Evolutionary conservation across 1,140 invertebrate species (phyloP), one percentile per base, ranked within the genome.

Genomic region (Charaxes varanes): DNA sequence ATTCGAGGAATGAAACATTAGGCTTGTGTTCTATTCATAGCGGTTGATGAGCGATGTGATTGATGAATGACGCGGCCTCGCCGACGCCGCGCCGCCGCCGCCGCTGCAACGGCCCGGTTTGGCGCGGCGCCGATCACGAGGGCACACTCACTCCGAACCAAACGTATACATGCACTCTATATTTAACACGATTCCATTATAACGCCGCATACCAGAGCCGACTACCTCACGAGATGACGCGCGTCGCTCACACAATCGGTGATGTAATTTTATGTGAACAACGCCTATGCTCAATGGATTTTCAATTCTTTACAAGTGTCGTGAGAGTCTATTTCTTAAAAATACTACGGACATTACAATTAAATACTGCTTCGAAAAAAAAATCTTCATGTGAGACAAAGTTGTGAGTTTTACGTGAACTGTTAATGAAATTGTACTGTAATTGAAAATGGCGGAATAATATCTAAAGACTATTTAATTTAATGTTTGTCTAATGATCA

Each of bases 21-120:
- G 62, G 64, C 55, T 53, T 44, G 46, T 49, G 57, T 67, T 60
- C 71, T 76, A 79, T 73, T 79, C 62, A 58, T 71, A 68, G 71
- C 56, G 31, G 33, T 63, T 74, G 77, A 77, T 76, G 76, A 68
- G 66, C 53, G 62, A 62, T 65, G 52, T 69, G 72, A 77, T 73
- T 61, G 73, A 77, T 74, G 59, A 53, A 68, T 81, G 77, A 81
- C 77, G 77, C 59, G 72, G 59, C 73, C 70, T 74, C 73, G 66
- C 58, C 57, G 59, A 47, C 62, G 58, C 31, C 49, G 51, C 33
- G 19, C 54, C n/a, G n/a, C 48, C 38, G 40, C 41, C 48, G 33
- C 35, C 57, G 54, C 41, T 59, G 51, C 65, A 62, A 41, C 60
- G 47, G 24, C 49, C 52, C 41, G 54, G 46, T 53, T 67, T 77